Base-by-base conservation (phyloP, 2,113 vertebrate genomes). In the Dicentrarchus labrax region DNA sequence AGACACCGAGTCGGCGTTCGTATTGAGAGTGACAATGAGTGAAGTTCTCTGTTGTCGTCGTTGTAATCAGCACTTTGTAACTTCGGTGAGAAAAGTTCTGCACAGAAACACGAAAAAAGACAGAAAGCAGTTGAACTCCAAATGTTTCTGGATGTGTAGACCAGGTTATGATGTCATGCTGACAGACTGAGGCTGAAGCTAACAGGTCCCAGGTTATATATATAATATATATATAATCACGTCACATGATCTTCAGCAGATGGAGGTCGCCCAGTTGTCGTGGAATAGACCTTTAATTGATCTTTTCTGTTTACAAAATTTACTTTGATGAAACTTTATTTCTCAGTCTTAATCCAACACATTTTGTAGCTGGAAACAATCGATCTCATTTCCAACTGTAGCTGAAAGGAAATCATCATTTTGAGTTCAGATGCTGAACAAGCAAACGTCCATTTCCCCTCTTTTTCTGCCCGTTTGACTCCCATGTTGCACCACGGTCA, bases 401-500 rank as follows among this genome's bases (percentile, higher is more conserved):
- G 30, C 30, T 30, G 2, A 30, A 30, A 30, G 30, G 2, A 30
- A 30, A 30, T 30, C 1, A 30, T 71, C 16, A n/a, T 21, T 87
- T 36, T 61, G 22, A 59, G 39, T 48, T 78, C 21, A 71, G 56
- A 4, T 22, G 22, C 69, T 66, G 45, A 71, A 48, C 17, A 51
- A 70, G 59, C 53, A 68, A 38, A 43, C 3, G 0, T 47, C 9
- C 47, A 21, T 64, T 82, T 74, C 36, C 4, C 3, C 36, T 50
- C 39, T 48, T 72, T 22, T 76, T 60, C 71, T 62, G 65, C 65
- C 70, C 0, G 22, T 67, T 67, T 75, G 41, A 68, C 69, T 81
- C 56, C 78, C 75, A 74, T 70, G 81, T 10, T 82, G 65, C 86
- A 70, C 24, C 78, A 69, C 69, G 39, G 54, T 69, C 41, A 36